Base-by-base conservation (phyloP, 2,888 invertebrate genomes). In the Arctia plantaginis region DNA sequence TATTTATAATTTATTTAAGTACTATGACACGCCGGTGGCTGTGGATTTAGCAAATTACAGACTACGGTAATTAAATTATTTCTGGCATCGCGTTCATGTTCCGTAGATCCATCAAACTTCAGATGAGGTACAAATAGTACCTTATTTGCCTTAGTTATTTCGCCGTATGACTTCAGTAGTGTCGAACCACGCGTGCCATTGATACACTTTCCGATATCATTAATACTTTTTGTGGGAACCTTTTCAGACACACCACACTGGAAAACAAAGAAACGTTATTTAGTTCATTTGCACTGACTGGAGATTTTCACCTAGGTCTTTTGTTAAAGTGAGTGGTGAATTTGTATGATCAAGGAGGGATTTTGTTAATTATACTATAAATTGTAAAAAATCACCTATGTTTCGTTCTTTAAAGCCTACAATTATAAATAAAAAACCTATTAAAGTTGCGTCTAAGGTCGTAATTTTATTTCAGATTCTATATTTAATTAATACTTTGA, bases 151-250 rank as follows among this genome's bases (percentile, higher is more conserved):
- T 67, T 30, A 47, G 67, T 67, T 33, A 67, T 1, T 23, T 47
- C 47, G 47, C 67, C 47, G 33, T 67, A 27, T 12, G 67, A 18
- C 30, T 67, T 67, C 47, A 67, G 67, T 67, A 67, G 67, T 2
- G 30, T 33, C 13, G 67, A 47, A 33, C 47, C 67, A 30, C 23
- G 47, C 2, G 67, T 33, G 13, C 47, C 47, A 33, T 44, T 67
- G 7, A 47, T 23, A 47, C 67, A 67, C 33, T 67, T 20, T 30
- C 20, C 30, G 33, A 67, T 47, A 33, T 67, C 47, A 23, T 27
- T 23, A 12, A 44, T 33, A 23, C 15, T 33, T 30, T 47, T 33
- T 33, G 12, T 8, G 12, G 47, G 20, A 47, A 67, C 33, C 30
- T 33, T n/a, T 47, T 3, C 47, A 23, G 30, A 44, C 33, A 30